Percentiles rank a stretch among this genome's conserved stretches.
Conservation (phyloP, 2,113 vertebrate genomes). For the Silurus meridionalis region DNA sequence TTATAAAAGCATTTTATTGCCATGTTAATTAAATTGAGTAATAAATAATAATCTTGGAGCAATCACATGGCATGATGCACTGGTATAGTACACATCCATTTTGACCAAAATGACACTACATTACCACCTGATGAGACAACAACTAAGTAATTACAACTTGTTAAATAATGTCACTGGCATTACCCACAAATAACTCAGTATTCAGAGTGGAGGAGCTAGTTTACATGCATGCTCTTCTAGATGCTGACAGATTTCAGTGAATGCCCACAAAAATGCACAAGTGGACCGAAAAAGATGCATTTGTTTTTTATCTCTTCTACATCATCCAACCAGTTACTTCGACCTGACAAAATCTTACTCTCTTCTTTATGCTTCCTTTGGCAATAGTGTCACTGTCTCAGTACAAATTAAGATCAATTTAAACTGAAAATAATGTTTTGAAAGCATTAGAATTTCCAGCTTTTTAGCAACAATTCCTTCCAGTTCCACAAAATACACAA, state of each 20-base stretch:
- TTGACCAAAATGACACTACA: background rate
- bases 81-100: background rate
- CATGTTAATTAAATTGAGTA: background rate
- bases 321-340: background rate
- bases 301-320: background rate
- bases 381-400: background rate
- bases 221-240: background rate
- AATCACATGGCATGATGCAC: background rate
- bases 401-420: background rate
- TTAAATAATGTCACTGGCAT: background rate
- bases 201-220: background rate
- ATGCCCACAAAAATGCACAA: background rate
- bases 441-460: background rate
- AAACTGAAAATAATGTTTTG: background rate
- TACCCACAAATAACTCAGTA: background rate
- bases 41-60: background rate
- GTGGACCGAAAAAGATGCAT: background rate
- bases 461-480: background rate
- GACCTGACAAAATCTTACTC: constrained; percentile 2
- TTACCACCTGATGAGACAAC: background rate
- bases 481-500: background rate
- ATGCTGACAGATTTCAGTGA: background rate
- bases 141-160: background rate
- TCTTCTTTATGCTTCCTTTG: background rate
- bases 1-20: background rate